These are phyloP conservation scores for Dromiciops gliroides DNA, from an alignment of 2,113 vertebrate species.

Conservation along the genomic window DNA sequence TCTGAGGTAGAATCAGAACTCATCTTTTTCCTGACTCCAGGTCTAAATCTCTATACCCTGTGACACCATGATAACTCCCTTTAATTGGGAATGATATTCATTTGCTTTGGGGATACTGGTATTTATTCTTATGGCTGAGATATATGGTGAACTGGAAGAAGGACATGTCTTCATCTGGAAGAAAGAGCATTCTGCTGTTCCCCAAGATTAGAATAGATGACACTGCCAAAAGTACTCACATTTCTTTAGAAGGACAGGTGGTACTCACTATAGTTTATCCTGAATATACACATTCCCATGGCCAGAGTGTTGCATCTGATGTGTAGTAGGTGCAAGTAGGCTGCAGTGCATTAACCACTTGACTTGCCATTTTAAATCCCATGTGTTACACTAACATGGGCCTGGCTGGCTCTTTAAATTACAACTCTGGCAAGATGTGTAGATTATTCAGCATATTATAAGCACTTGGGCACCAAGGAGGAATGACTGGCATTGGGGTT, in stretches of 20 bases:
- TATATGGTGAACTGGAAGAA: background rate
- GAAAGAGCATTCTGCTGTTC: background rate
- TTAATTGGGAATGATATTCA: background rate
- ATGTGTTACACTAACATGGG: conserved; percentile 67
- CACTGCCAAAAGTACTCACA: background rate
- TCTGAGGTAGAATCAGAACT: background rate
- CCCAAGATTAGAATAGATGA: background rate
- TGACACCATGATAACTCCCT: background rate
- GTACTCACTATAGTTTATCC: background rate
- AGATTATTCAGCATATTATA: conserved; percentile 57
- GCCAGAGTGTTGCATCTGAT: conserved; percentile 59
- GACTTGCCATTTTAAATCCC: conserved; percentile 79
- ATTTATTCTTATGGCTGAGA: background rate
- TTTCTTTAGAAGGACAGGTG: background rate
- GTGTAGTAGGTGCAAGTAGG: background rate
- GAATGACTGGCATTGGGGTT: conserved; percentile 40
- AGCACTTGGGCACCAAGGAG: conserved; percentile 59
- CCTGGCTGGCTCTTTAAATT: conserved; percentile 61
- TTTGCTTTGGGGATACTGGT: background rate
- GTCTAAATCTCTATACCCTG: background rate
- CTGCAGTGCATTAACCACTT: background rate
- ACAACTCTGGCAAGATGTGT: conserved; percentile 40
- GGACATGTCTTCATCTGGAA: background rate
- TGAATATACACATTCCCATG: conserved; percentile 61
- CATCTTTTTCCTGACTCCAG: background rate